Base-by-base conservation (phyloP, 2,113 vertebrate genomes). In the Puffinus mauretanicus region DNA sequence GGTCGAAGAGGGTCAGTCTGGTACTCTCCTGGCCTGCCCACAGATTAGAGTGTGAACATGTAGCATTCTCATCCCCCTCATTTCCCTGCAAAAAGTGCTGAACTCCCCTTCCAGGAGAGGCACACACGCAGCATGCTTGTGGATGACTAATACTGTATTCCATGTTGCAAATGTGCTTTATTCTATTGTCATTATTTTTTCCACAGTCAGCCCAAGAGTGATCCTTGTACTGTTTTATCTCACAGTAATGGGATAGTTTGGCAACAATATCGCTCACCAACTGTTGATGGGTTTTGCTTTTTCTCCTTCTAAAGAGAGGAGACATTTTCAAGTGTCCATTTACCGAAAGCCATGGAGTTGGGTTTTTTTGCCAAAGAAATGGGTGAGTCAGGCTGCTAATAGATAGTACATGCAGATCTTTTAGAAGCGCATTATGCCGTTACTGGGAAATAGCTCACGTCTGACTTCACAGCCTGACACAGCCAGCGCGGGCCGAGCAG, bases 331-430 rank as follows among this genome's bases (percentile, higher is more conserved):
- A 18, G 9, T 30, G 34, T 73, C 57, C 0, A 0, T 54, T 94
- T 66, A 75, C 75, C 8, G 19, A 93, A 95, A 94, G 52, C 27
- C 32, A 36, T 25, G 30, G 52, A 66, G 26, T 65, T 81, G 29
- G 26, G 1, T 1, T 18, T 7, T 81, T 94, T 58, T 83, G 76
- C 73, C 93, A 87, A 62, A 67, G 15, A 92, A 71, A 78, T 11
- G 67, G 15, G 46, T 96, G 93, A 96, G 66, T 94, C 89, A 95
- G 62, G 32, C 55, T 78, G 34, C 72, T 46, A 78, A 32, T 3
- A 93, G 88, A 88, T 15, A 96, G 90, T 67, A 97, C 94, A 91
- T 36, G 77, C 42, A 96, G 96, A 97, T 83, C 94, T 91, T 65
- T 90, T 49, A 77, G 61, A 86, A 71, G 51, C 0, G 0, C 55